These are phyloP conservation scores for Tachystola acroxantha DNA, from an alignment of 2,888 invertebrate genomes.

Conservation along the genomic window DNA sequence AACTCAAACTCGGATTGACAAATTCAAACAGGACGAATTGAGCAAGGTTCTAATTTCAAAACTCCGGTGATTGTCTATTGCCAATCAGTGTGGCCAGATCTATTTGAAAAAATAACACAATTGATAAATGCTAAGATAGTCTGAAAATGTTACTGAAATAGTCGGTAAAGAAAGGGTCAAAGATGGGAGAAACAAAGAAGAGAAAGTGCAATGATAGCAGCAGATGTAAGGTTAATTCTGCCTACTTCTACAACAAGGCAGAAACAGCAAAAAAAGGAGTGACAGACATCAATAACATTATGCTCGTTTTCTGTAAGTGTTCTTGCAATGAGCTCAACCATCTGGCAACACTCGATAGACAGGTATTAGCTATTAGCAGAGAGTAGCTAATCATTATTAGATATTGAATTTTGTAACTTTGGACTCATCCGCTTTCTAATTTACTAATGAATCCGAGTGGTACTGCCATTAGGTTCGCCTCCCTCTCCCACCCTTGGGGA, in stretches of 20 bases:
- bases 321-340: no score
- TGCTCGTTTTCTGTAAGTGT: no score
- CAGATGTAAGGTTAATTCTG: no score
- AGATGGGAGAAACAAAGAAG: no score
- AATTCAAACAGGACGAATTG: conserved; percentile 55
- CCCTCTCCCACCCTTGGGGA: conserved; percentile 17
- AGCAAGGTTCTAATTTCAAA: conserved; percentile 29
- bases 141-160: neutral
- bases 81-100: conserved; percentile 1
- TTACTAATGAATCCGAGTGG: conserved; percentile 79
- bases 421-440: conserved; percentile 79
- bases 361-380: conserved; percentile 62
- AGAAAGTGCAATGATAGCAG: no score
- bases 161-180: no score
- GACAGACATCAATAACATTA: no score
- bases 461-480: conserved; percentile 65
- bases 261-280: no score
- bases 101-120: neutral
- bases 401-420: conserved; percentile 79
- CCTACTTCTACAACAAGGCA: no score
- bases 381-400: conserved; percentile 72
- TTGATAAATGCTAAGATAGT: no score
- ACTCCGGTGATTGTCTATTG: conserved; percentile 16
- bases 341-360: conserved; percentile 37
- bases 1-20: conserved; percentile 67